Percentiles rank a stretch among this genome's conserved stretches.
phyloP scores from a whole-genome alignment of 2,797 vertebrate genomes.

The Tarsius wallacei region DNA sequence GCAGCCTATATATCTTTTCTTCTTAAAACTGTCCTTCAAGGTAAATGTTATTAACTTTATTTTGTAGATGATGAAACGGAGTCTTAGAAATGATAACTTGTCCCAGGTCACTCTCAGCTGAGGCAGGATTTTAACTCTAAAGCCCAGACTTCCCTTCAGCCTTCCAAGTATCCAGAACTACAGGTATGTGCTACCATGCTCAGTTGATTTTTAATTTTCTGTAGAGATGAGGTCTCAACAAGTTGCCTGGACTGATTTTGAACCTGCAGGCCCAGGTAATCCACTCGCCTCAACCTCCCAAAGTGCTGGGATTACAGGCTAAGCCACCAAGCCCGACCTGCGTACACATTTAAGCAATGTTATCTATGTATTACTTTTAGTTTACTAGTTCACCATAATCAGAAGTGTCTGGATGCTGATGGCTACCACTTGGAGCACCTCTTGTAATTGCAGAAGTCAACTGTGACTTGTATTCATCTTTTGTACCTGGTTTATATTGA shows the following conservation, averaged over 20 bases:
- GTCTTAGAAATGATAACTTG: not conserved
- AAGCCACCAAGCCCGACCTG: not conserved
- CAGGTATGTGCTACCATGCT: not conserved
- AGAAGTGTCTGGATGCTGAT: no score
- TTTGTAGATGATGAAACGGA: conserved; percentile 52
- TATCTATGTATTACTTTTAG: no score
- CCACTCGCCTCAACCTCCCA: not conserved
- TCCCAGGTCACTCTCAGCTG: not conserved
- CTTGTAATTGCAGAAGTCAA: no score
- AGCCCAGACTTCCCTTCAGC: conserved; percentile 7
- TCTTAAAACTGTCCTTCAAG: conserved; percentile 11
- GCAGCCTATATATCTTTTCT: not conserved
- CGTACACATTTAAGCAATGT: no score
- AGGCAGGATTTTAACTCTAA: conserved; percentile 6
- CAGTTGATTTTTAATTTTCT: no score
- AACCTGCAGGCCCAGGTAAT: not conserved
- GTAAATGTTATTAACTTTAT: conserved; percentile 47
- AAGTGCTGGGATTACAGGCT: not conserved
- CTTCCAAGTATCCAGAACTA: not conserved
- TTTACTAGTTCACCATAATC: no score
- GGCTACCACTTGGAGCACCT: no score
- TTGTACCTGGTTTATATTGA: no score
- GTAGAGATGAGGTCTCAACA: no score
- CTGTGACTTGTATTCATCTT: no score
- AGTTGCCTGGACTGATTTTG: not conserved